A percentile compares a stretch with the other conserved stretches of the same genome.
Evolutionary conservation across 2,888 invertebrate genomes (phyloP).

Genomic region (Apamea monoglypha): DNA sequence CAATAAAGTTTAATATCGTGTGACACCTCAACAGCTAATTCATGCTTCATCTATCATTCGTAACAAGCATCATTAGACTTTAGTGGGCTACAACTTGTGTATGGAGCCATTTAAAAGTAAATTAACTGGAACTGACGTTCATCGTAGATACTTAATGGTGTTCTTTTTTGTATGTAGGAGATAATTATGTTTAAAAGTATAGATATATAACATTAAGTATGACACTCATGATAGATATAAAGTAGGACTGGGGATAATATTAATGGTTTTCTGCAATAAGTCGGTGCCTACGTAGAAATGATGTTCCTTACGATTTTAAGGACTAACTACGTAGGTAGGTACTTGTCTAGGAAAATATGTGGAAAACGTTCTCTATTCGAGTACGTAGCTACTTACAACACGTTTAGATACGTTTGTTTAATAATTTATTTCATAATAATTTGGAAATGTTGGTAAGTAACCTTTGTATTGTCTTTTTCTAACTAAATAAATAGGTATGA

Average conservation of each 20-base stretch:
- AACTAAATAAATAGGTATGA: not conserved
- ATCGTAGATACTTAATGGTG: constrained; percentile 4
- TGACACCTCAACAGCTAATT: constrained; percentile 66
- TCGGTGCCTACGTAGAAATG: not conserved
- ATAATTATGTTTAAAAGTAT: not conserved
- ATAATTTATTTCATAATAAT: not conserved
- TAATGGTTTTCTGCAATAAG: not conserved
- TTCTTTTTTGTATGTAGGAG: constrained; percentile 20
- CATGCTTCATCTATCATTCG: constrained; percentile 79
- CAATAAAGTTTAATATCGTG: constrained; percentile 46
- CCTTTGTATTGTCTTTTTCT: not conserved
- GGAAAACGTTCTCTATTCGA: not conserved
- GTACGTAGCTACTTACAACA: not conserved
- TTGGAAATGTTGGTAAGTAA: not conserved
- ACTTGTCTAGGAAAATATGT: not conserved
- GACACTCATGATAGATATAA: not conserved
- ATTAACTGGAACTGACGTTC: constrained; percentile 69
- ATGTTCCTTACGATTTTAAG: not conserved
- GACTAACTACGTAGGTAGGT: not conserved
- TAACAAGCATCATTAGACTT: constrained; percentile 77
- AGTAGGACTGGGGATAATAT: not conserved
- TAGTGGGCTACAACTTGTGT: constrained; percentile 72
- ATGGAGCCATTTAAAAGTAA: constrained; percentile 71
- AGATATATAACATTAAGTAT: not conserved
- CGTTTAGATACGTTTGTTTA: not conserved